phyloP scores from a whole-genome alignment of 2,113 vertebrate species.

The Felis chaus region DNA sequence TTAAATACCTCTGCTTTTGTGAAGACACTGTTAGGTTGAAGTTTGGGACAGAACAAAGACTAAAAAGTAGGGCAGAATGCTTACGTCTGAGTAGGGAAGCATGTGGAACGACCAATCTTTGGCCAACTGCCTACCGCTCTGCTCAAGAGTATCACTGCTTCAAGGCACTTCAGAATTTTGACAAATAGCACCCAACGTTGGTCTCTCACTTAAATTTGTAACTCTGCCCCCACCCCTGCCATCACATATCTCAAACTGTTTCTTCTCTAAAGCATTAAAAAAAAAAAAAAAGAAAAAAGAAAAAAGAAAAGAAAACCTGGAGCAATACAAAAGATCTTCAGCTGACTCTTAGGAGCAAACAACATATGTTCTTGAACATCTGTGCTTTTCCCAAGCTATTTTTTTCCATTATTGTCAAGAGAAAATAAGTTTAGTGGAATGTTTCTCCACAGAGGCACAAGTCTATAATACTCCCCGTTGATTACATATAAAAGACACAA shows the following conservation, averaged over 20 bases:
- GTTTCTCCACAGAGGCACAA: constrained; percentile 78
- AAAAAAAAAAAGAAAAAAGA: neutral
- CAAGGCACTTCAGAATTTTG: constrained; percentile 9
- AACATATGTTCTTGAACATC: constrained; percentile 77
- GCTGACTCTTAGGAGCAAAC: constrained; percentile 71
- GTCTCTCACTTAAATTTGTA: constrained; percentile 48
- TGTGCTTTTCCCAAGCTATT: constrained; percentile 70
- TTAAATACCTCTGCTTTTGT: neutral
- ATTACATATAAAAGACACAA: constrained; percentile 81
- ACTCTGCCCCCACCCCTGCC: neutral
- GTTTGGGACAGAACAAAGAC: constrained; percentile 4
- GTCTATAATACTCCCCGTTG: constrained; percentile 78
- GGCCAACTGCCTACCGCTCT: neutral
- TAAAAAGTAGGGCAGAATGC: neutral
- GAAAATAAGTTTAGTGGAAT: constrained; percentile 77
- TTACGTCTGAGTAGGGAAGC: neutral
- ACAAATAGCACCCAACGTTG: constrained; percentile 20
- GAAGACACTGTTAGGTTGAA: constrained; percentile 6
- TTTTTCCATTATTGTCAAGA: constrained; percentile 74
- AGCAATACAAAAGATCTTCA: constrained; percentile 70
- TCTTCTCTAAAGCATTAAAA: constrained; percentile 60
- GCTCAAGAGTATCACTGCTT: neutral
- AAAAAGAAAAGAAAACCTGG: neutral
- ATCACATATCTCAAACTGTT: constrained; percentile 54
- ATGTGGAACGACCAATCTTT: neutral